Percentiles rank a stretch among this genome's conserved stretches.
These are phyloP conservation scores for Piaya cayana DNA, from an alignment of 2,113 vertebrate genomes.

Conservation along the genomic window DNA sequence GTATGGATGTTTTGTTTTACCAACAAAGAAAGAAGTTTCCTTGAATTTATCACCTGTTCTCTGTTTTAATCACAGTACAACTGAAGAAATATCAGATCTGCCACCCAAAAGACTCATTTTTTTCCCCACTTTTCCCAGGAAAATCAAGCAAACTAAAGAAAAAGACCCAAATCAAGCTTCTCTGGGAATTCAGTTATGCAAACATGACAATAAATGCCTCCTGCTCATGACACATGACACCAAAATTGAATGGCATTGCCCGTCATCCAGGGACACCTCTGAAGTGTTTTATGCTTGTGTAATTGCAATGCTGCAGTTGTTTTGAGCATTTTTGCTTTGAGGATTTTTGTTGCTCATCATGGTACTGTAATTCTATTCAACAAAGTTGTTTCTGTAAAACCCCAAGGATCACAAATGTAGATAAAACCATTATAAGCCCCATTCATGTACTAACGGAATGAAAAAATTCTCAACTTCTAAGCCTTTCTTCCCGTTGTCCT, in stretches of 20 bases:
- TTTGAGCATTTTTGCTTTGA: not conserved
- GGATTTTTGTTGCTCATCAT: not conserved
- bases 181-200: not conserved
- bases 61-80: not conserved
- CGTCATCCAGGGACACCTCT: not conserved
- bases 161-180: not conserved
- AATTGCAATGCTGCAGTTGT: not conserved
- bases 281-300: not conserved
- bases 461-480: not conserved
- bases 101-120: not conserved
- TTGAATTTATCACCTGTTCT: not conserved
- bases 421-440: not conserved
- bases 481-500: not conserved
- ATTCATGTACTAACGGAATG: not conserved
- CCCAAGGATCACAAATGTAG: not conserved
- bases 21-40: not conserved
- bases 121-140: not conserved
- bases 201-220: no score
- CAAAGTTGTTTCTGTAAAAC: not conserved
- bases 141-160: not conserved
- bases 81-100: not conserved
- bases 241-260: fast-evolving
- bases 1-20: not conserved
- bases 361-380: not conserved
- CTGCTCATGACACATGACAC: no score